These are phyloP conservation scores for Hydraecia micacea DNA, from an alignment of 2,888 invertebrate genomes.

Conservation along the genomic window DNA sequence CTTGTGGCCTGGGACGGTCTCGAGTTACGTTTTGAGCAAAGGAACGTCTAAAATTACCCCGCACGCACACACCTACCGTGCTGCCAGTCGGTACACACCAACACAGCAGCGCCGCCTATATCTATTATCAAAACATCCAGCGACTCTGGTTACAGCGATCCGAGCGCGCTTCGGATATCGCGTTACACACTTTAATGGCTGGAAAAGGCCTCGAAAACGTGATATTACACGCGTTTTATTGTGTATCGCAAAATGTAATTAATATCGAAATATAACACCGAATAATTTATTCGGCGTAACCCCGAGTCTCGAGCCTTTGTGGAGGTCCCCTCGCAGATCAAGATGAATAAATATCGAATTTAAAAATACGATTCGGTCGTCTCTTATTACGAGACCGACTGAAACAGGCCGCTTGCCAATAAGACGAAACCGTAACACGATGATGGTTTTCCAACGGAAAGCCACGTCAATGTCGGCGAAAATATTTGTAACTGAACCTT, in stretches of 20 bases:
- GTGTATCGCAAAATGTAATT: slow-evolving; percentile 89
- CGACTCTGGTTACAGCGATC: slow-evolving; percentile 89
- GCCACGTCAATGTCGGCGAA: slow-evolving; percentile 70
- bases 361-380: slow-evolving; percentile 88
- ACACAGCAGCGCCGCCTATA: slow-evolving; percentile 85
- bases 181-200: slow-evolving; percentile 90
- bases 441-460: slow-evolving; percentile 84
- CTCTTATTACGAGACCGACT: slow-evolving; percentile 84
- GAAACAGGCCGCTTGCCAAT: slow-evolving; percentile 87
- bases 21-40: slow-evolving; percentile 90
- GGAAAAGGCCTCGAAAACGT: slow-evolving; percentile 91
- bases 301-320: slow-evolving; percentile 80
- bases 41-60: slow-evolving; percentile 90
- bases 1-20: slow-evolving; percentile 89
- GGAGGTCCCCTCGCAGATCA: slow-evolving; percentile 76
- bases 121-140: slow-evolving; percentile 91
- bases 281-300: slow-evolving; percentile 87
- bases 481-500: slow-evolving; percentile 73
- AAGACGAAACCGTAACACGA: slow-evolving; percentile 82
- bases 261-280: slow-evolving; percentile 87
- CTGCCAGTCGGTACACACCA: slow-evolving; percentile 80
- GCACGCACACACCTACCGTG: slow-evolving; percentile 82
- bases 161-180: slow-evolving; percentile 90
- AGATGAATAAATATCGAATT: slow-evolving; percentile 85
- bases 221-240: slow-evolving; percentile 90